These are phyloP conservation scores for Larimichthys crocea DNA, from an alignment of 2,113 vertebrate species.

Conservation along the genomic window DNA sequence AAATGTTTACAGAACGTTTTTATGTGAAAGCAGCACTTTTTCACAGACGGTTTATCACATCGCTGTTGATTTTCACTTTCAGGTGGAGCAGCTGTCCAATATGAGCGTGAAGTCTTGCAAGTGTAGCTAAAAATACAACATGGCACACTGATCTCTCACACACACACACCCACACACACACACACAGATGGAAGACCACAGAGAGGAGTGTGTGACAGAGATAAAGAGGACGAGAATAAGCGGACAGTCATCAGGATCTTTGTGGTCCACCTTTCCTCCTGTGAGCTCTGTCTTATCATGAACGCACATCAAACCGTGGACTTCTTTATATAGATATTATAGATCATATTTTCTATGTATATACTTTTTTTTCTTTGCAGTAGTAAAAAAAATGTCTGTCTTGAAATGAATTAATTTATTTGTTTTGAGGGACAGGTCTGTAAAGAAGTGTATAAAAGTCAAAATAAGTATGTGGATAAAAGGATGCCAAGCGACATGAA, in stretches of 20 bases:
- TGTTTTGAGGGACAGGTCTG: conserved; percentile 70
- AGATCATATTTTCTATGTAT: conserved; percentile 59
- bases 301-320: conserved; percentile 48
- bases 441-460: conserved; percentile 19
- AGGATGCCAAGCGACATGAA: conserved; percentile 12
- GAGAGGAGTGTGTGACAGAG: conserved; percentile 12
- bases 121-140: conserved; percentile 86
- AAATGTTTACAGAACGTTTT: conserved; percentile 24
- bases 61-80: conserved; percentile 45
- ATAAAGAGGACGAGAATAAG: conserved; percentile 28
- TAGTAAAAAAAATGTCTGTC: conserved; percentile 45
- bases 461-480: neutral
- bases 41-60: conserved; percentile 1
- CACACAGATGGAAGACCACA: conserved; percentile 33
- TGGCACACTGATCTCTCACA: conserved; percentile 28
- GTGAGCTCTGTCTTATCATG: conserved; percentile 26
- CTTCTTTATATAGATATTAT: conserved; percentile 40
- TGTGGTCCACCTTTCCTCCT: conserved; percentile 38
- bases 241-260: conserved; percentile 38
- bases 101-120: conserved; percentile 93
- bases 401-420: conserved; percentile 80
- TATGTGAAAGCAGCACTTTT: neutral
- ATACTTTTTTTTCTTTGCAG: conserved; percentile 34
- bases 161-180: conserved; percentile 13
- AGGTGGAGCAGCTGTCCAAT: conserved; percentile 93